Evolutionary conservation across 1,140 invertebrate genomes (phyloP).

Genomic region (Brachionus sp.): DNA sequence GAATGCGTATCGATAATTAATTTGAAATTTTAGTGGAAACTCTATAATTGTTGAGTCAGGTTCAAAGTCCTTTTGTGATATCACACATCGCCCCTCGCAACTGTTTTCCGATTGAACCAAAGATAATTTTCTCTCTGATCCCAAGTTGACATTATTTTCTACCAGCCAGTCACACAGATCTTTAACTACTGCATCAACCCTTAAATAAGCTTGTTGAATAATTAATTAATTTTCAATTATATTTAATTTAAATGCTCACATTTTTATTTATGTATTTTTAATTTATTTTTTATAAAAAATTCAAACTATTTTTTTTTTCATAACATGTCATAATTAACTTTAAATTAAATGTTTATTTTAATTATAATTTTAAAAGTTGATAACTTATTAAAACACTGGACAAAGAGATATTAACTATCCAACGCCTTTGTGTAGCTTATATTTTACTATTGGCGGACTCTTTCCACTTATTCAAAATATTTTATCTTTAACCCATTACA

Average conservation of each 20-base stretch:
- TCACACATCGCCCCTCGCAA: constrained; percentile 18
- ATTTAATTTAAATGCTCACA: background rate
- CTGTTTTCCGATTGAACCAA: constrained; percentile 1
- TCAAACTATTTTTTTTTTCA: background rate
- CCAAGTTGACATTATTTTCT: background rate
- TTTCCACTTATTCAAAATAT: too few species aligned
- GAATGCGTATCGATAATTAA: background rate
- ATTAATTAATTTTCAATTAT: background rate
- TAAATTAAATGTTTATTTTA: background rate
- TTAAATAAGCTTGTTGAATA: background rate
- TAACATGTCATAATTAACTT: background rate
- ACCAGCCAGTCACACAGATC: constrained; percentile 1
- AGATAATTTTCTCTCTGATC: background rate
- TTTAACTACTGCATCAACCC: background rate
- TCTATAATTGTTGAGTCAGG: background rate
- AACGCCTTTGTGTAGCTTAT: too few species aligned
- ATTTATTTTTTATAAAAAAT: background rate
- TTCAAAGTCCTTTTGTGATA: constrained; percentile 13
- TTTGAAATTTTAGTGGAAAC: constrained; percentile 15
- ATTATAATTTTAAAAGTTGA: too few species aligned
- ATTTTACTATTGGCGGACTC: too few species aligned
- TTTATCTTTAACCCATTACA: too few species aligned
- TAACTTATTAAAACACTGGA: too few species aligned
- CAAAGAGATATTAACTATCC: too few species aligned
- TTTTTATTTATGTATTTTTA: background rate